Evolutionary conservation across 2,888 invertebrate species (phyloP).

Genomic region (Resseliella maxima): DNA sequence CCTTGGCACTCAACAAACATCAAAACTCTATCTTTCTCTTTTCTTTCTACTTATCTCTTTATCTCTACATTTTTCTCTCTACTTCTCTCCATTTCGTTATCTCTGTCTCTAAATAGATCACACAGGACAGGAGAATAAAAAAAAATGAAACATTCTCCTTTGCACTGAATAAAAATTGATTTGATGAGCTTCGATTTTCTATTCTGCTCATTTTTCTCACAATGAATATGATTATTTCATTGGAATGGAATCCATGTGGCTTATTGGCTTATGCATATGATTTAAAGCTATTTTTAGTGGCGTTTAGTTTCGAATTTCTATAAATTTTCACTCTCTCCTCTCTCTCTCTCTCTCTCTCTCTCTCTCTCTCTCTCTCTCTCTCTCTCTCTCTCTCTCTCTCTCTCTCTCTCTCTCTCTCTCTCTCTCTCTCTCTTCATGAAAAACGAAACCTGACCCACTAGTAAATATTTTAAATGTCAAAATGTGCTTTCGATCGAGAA

Average conservation of each 20-base stretch:
- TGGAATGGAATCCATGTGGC: neutral
- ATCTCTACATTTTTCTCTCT: too few species aligned
- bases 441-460: constrained; percentile 24
- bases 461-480: constrained; percentile 39
- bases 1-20: neutral
- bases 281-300: constrained; percentile 30
- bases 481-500: constrained; percentile 29
- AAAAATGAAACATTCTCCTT: neutral
- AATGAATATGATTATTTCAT: constrained; percentile 20
- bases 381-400: neutral
- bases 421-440: neutral
- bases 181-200: neutral
- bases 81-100: too few species aligned
- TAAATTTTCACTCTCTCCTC: constrained; percentile 27
- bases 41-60: too few species aligned
- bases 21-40: neutral
- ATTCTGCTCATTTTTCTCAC: neutral
- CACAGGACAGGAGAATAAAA: neutral
- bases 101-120: neutral
- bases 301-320: neutral
- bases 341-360: neutral
- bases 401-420: neutral
- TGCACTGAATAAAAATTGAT: neutral
- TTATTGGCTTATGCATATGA: constrained; percentile 12
- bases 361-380: neutral